Evolutionary conservation across 2,797 vertebrate genomes (phyloP), one percentile per base, ranked within the genome.

Genomic region (Acipenser oxyrinchus): DNA sequence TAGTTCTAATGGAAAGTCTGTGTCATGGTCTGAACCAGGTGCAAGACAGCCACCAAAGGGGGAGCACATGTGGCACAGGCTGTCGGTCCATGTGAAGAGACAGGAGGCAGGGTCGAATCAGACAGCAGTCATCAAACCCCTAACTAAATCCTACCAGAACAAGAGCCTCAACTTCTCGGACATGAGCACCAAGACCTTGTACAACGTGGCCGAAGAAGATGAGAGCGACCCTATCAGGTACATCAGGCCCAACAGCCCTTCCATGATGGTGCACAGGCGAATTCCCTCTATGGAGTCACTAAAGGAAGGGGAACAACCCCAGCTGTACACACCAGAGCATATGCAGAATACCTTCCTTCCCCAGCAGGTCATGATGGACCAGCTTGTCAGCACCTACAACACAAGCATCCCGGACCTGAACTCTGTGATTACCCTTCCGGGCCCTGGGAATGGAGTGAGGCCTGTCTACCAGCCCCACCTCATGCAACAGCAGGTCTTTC

Each of bases 1-100:
- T 95, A 99, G 97, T 97, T 97, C 95, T 95, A 99, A 99, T 91
- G 96, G 97, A 92, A 99, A 99, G 95, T 99, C 95, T 96, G 94
- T 99, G 93, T 98, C 95, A 93, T 98, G 95, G 97, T 99, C 95
- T 97, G 97, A 98, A 95, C 93, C 95, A 95, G 95, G 97, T 94
- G 91, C 95, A 93, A 94, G 92, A 91, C 93, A 95, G 90, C 92
- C 90, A 88, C 90, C 92, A 86, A 95, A 90, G 81, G 96, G 93
- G 73, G 93, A 95, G 86, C 95, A 94, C 83, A 93, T 90, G 83
- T 98, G 96, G 95, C 95, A 98, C 89, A 96, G 95, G 92, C 94
- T 99, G 83, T 99, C 97, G 87, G 93, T 98, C 87, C 95, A 98
- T 89, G 94, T 98, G 91, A 99, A 93, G 93, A 94, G 88, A 90